Conservation (phyloP, 2,113 vertebrate species). For the Hypanus sabinus region DNA sequence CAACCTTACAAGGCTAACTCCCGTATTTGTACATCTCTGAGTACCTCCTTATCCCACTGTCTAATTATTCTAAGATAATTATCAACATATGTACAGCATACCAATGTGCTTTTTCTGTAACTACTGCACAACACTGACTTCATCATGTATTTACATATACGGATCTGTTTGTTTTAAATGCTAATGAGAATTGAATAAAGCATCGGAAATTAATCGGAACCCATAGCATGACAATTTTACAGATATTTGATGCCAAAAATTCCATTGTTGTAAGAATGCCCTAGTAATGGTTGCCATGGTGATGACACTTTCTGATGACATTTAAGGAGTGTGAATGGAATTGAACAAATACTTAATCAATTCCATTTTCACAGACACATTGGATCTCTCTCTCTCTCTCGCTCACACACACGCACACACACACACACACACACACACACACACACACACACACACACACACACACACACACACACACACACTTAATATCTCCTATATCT, state of each 20-base stretch:
- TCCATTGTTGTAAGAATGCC: neutral
- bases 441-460: neutral
- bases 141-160: neutral
- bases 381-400: no score
- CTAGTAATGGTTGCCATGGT: neutral
- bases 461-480: neutral
- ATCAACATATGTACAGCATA: neutral
- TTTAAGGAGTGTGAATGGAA: neutral
- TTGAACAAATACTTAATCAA: neutral
- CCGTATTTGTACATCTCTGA: neutral
- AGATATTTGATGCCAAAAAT: neutral
- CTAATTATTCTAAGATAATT: neutral
- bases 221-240: neutral
- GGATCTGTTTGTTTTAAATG: neutral
- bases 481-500: no score
- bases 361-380: neutral
- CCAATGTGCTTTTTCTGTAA: neutral
- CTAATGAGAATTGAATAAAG: no score
- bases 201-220: neutral
- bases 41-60: neutral
- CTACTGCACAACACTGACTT: neutral
- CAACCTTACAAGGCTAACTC: neutral
- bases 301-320: neutral
- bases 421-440: no score
- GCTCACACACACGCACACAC: no score